Conservation (phyloP, 2,888 invertebrate genomes). For the Scaptomyza tumidula region DNA sequence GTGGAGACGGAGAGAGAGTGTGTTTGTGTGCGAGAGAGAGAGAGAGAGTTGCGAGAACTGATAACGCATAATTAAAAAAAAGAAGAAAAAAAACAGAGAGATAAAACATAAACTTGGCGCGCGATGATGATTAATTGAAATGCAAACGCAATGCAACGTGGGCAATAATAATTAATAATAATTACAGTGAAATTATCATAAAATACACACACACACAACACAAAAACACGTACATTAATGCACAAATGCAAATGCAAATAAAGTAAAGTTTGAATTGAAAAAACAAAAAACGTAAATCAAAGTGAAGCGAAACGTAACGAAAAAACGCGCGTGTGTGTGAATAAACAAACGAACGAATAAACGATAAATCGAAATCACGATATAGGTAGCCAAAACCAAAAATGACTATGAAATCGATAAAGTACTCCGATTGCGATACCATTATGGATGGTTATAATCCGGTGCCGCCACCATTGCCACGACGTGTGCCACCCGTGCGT, state of each 20-base stretch:
- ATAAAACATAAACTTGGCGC: constrained; percentile 10
- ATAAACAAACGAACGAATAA: not conserved
- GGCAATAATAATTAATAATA: constrained; percentile 69
- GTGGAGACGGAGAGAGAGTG: constrained; percentile 1
- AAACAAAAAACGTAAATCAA: not conserved
- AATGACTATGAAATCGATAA: constrained; percentile 85
- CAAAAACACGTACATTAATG: constrained; percentile 22
- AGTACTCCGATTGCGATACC: constrained; percentile 85
- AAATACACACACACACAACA: constrained; percentile 6
- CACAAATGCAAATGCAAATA: constrained; percentile 37
- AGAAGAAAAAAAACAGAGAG: constrained; percentile 7
- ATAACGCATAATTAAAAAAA: constrained; percentile 49
- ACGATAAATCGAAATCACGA: constrained; percentile 3
- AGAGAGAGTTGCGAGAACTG: constrained; percentile 23
- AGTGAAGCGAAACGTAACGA: not conserved
- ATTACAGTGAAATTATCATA: constrained; percentile 45
- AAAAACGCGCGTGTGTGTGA: not conserved
- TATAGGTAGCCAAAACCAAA: constrained; percentile 40
- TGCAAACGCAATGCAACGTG: constrained; percentile 55
- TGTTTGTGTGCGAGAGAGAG: not conserved
- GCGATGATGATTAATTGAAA: constrained; percentile 58
- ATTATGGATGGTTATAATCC: constrained; percentile 85
- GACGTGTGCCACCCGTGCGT: constrained; percentile 84
- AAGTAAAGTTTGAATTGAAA: constrained; percentile 20
- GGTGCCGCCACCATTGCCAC: constrained; percentile 84